Percentiles rank a stretch among this genome's conserved stretches.
Conservation (phyloP, 2,888 invertebrate genomes). For the Acanthosoma haemorrhoidale region DNA sequence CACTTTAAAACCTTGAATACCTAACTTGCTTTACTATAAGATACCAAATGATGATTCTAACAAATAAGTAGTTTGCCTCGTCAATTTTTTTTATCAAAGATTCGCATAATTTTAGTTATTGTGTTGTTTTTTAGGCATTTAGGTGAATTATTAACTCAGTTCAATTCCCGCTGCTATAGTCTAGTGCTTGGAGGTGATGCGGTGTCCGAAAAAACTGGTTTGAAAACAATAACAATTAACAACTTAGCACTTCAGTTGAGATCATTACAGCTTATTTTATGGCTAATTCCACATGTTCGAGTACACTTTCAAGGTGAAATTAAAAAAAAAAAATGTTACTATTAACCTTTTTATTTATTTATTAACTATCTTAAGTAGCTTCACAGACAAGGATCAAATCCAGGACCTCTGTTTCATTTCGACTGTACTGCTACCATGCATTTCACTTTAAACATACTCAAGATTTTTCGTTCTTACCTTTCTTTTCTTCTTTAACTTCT, state of each 20-base stretch:
- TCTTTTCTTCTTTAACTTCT: too few species aligned
- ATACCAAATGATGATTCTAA: too few species aligned
- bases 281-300: slow-evolving; percentile 69
- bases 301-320: slow-evolving; percentile 58
- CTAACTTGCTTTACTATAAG: too few species aligned
- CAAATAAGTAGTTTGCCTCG: neutral
- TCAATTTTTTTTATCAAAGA: neutral
- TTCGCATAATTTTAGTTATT: neutral
- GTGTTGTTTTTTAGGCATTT: slow-evolving; percentile 65
- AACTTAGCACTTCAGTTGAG: slow-evolving; percentile 84
- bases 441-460: too few species aligned
- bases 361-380: too few species aligned
- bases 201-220: slow-evolving; percentile 77
- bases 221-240: slow-evolving; percentile 89
- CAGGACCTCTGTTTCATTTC: too few species aligned
- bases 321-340: too few species aligned
- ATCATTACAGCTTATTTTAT: slow-evolving; percentile 73
- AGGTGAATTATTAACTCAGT: slow-evolving; percentile 80
- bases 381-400: too few species aligned
- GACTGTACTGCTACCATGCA: too few species aligned
- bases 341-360: too few species aligned
- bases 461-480: too few species aligned
- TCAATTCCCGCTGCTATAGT: slow-evolving; percentile 85
- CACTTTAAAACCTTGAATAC: too few species aligned
- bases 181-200: slow-evolving; percentile 95